These are phyloP conservation scores for Pelodiscus sinensis DNA, from an alignment of 2,113 vertebrate species.

Conservation along the genomic window DNA sequence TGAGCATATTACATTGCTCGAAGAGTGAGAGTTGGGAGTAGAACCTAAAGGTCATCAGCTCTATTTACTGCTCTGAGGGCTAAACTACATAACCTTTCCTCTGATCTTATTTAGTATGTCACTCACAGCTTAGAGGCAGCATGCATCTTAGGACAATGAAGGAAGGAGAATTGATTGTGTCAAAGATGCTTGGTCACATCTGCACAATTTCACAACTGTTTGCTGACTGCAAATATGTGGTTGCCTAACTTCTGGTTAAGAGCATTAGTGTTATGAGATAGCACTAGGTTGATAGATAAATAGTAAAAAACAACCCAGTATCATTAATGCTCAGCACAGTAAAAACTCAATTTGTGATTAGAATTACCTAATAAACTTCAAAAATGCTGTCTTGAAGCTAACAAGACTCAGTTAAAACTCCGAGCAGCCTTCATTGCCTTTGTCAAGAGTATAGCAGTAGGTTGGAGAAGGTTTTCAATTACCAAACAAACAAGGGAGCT, in stretches of 20 bases:
- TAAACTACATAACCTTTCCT: background rate
- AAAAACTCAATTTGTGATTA: slow-evolving; percentile 9
- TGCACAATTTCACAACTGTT: background rate
- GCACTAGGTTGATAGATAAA: background rate
- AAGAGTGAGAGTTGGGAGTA: slow-evolving; percentile 23
- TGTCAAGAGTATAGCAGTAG: slow-evolving; percentile 24
- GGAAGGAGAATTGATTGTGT: background rate
- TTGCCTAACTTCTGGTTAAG: slow-evolving; percentile 26
- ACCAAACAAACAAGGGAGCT: background rate
- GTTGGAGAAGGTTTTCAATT: background rate
- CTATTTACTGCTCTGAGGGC: background rate
- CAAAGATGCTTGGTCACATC: background rate
- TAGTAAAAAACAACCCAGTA: slow-evolving; percentile 21
- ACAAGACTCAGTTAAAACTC: background rate
- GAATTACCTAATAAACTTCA: slow-evolving; percentile 3
- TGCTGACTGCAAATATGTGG: background rate
- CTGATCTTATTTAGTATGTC: background rate
- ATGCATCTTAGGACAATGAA: background rate
- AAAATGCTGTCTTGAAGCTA: slow-evolving; percentile 17
- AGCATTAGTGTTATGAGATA: slow-evolving; percentile 38
- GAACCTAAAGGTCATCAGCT: background rate
- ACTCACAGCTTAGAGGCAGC: slow-evolving; percentile 8
- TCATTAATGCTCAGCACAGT: slow-evolving; percentile 6
- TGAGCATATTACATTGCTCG: background rate
- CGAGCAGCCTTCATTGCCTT: background rate